Percentiles rank a stretch among this genome's conserved stretches.
phyloP scores from a whole-genome alignment of 2,888 invertebrate species.

The Campoletis raptor region DNA sequence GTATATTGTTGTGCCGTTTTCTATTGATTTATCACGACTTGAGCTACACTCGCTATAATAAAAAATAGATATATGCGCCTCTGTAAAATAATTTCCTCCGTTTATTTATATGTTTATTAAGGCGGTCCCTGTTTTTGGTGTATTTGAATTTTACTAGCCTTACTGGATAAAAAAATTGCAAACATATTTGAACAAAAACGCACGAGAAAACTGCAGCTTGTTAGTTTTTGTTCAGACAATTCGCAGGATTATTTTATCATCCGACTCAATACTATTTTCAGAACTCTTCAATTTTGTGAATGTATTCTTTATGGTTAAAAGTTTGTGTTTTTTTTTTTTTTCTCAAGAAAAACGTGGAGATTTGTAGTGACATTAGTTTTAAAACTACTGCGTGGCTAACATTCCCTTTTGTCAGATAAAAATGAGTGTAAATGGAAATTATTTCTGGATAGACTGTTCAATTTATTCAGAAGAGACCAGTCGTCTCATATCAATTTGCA shows the following conservation, averaged over 20 bases:
- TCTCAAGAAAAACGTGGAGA: background rate
- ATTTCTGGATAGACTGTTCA: background rate
- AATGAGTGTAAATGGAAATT: background rate
- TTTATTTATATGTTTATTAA: constrained; percentile 69
- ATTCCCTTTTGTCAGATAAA: background rate
- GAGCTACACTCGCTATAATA: constrained; percentile 54
- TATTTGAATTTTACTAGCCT: background rate
- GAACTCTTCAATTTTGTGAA: background rate
- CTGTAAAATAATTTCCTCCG: constrained; percentile 75
- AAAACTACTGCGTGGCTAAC: background rate
- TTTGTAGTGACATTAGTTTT: background rate
- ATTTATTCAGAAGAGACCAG: too few species aligned
- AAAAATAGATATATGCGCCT: constrained; percentile 64
- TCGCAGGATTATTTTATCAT: background rate
- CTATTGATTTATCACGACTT: constrained; percentile 57
- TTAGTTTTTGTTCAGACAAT: background rate
- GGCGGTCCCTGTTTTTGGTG: constrained; percentile 39
- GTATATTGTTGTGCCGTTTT: constrained; percentile 30
- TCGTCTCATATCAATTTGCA: too few species aligned
- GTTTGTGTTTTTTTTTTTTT: too few species aligned
- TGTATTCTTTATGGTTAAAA: background rate
- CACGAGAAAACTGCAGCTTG: background rate
- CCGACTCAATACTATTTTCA: background rate
- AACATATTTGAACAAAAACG: background rate
- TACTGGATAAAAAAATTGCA: background rate